Base-by-base conservation (phyloP, 1,140 invertebrate genomes). In the Phymorhynchus buccinoides region DNA sequence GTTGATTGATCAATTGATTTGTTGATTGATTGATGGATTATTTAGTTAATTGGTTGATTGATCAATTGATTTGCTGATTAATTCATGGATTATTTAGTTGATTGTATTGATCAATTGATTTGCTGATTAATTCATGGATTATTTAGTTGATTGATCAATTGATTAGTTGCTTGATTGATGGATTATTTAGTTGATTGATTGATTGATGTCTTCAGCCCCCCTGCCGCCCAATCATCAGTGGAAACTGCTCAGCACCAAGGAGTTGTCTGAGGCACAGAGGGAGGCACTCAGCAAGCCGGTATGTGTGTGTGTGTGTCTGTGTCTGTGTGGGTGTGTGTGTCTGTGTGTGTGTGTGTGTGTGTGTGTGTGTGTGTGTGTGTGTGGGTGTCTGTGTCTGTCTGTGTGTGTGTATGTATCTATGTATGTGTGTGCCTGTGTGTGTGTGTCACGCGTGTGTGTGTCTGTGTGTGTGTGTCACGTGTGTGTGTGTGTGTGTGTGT, bases 231-330 rank as follows among this genome's bases (percentile, higher is more conserved):
- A 93, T 90, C 87, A 88, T n/a, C 86, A 90, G 14, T 93, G 89
- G 87, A 90, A 89, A 83, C 84, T 93, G 14, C 86, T 93, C n/a
- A 93, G 92, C 83, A 91, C 90, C 32, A 93, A 92, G 80, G 88
- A 92, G 79, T 79, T 93, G n/a, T 85, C 88, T 44, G 83, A 83
- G 22, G 82, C 85, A 1, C 90, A 92, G 84, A 83, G 85, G 77
- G 81, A 87, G 56, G 86, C 89, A 3, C 78, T 85, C 41, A 87
- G 83, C 75, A 90, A 91, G 88, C 87, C 86, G 16, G 89, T 91
- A 88, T 62, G 66, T 71, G 66, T 71, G 66, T 71, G 66, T 71
- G 66, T 71, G 66, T 37, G 66, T 71, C n/a, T 71, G 66, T 71
- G 66, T 71, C n/a, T 71, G 66, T 71, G 66, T 37, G 32, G 6